A percentile compares a stretch with the other conserved stretches of the same genome.
Conservation (phyloP, 2,797 vertebrate species). For the Xiphophorus birchmanni region DNA sequence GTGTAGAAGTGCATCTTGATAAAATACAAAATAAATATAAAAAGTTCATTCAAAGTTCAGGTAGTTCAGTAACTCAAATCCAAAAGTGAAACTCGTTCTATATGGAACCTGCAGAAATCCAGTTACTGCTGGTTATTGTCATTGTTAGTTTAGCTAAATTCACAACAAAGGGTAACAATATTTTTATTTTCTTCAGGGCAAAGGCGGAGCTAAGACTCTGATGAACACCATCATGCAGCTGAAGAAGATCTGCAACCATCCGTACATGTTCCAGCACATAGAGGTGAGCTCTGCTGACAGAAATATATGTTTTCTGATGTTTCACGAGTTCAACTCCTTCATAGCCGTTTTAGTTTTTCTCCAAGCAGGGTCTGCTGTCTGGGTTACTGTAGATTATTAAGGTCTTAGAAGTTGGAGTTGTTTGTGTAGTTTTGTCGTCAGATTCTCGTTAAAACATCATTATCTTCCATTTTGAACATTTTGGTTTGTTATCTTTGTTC, state of each 20-base stretch:
- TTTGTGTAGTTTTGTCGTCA: neutral
- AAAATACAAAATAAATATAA: too few species aligned
- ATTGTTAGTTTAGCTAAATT: neutral
- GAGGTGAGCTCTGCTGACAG: conserved; percentile 60
- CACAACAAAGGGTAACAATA: neutral
- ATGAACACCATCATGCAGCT: conserved; percentile 99
- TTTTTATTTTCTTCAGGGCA: conserved; percentile 81
- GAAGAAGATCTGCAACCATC: conserved; percentile 98
- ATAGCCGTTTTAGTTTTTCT: neutral
- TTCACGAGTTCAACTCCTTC: neutral
- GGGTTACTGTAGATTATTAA: neutral
- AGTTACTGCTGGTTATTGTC: neutral
- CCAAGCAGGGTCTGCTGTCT: neutral
- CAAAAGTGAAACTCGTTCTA: neutral
- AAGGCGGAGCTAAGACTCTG: conserved; percentile 96
- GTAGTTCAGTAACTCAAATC: neutral
- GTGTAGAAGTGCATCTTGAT: neutral
- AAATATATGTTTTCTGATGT: neutral
- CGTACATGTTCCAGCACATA: conserved; percentile 97
- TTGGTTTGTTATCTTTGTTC: neutral
- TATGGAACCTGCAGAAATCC: too few species aligned
- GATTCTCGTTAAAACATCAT: neutral
- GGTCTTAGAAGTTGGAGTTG: neutral
- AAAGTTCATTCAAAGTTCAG: neutral
- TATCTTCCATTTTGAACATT: neutral